Conservation (phyloP, 2,113 vertebrate genomes). For the Physeter macrocephalus region DNA sequence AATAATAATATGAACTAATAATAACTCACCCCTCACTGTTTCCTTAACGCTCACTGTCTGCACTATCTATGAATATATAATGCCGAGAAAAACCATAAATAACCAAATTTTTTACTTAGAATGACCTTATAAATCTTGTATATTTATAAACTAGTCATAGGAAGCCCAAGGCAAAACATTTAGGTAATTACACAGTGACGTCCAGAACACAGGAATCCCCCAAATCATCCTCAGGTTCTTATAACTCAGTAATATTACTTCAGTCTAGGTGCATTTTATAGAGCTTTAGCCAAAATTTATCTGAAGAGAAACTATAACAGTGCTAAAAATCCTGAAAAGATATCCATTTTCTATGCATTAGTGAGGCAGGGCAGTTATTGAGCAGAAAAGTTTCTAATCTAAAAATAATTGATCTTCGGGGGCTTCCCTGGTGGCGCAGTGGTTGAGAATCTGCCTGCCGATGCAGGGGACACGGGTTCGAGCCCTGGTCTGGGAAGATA, state of each 20-base stretch:
- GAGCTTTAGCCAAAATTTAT: not conserved
- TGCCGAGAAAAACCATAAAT: not conserved
- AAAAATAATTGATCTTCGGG: not conserved
- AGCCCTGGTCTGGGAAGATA: no score
- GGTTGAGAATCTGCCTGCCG: no score
- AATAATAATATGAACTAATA: not conserved
- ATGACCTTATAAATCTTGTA: not conserved
- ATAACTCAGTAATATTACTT: not conserved
- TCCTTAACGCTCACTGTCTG: not conserved
- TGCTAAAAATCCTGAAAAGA: not conserved
- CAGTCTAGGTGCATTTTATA: not conserved
- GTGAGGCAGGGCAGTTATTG: not conserved
- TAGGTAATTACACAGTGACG: not conserved
- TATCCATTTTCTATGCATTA: not conserved
- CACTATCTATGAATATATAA: not conserved
- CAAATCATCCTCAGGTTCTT: not conserved
- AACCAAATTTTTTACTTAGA: not conserved
- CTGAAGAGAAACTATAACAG: not conserved
- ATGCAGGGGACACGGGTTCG: no score
- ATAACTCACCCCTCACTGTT: not conserved
- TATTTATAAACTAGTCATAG: not conserved
- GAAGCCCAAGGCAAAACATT: not conserved
- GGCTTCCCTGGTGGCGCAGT: no score
- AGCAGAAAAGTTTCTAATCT: not conserved
- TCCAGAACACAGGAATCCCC: not conserved